Conservation (phyloP, 2,888 invertebrate genomes). For the Molanna angustata region DNA sequence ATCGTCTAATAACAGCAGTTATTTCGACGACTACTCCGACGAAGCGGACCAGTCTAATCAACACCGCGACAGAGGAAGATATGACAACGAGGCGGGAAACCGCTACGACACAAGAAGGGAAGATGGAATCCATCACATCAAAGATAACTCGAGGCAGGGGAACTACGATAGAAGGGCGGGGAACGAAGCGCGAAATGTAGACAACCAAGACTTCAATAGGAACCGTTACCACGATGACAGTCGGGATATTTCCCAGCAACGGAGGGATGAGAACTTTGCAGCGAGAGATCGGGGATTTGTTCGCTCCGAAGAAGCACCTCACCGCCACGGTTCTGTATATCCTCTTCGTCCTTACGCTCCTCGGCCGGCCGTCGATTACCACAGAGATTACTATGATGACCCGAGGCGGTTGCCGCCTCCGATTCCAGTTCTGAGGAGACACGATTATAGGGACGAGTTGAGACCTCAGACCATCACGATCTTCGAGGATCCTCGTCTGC, state of each 20-base stretch:
- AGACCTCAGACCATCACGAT: conserved; percentile 54
- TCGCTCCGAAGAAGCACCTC: conserved; percentile 20
- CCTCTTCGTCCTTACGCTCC: conserved; percentile 46
- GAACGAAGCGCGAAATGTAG: conserved; percentile 44
- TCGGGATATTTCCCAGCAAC: conserved; percentile 47
- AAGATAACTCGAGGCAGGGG: conserved; percentile 46
- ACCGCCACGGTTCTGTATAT: conserved; percentile 47
- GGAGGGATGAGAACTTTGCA: conserved; percentile 44
- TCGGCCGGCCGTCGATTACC: conserved; percentile 31
- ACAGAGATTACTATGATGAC: conserved; percentile 25
- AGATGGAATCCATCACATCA: conserved; percentile 46
- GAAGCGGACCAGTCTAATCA: conserved; percentile 50
- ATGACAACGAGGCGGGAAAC: conserved; percentile 47
- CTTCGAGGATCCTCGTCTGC: conserved; percentile 52
- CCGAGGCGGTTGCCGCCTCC: conserved; percentile 15
- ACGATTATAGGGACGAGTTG: conserved; percentile 39
- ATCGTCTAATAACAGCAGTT: conserved; percentile 65
- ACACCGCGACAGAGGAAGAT: conserved; percentile 45
- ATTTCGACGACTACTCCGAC: conserved; percentile 61
- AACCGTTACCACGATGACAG: conserved; percentile 51
- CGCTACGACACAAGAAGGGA: conserved; percentile 48
- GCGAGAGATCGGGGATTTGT: conserved; percentile 41
- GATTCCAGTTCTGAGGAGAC: conserved; percentile 10
- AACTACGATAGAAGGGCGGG: conserved; percentile 48
- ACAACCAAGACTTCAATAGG: conserved; percentile 47